Evolutionary conservation across 2,888 invertebrate species (phyloP), one percentile per base, ranked within the genome.

Genomic region (Cataglyphis livida): DNA sequence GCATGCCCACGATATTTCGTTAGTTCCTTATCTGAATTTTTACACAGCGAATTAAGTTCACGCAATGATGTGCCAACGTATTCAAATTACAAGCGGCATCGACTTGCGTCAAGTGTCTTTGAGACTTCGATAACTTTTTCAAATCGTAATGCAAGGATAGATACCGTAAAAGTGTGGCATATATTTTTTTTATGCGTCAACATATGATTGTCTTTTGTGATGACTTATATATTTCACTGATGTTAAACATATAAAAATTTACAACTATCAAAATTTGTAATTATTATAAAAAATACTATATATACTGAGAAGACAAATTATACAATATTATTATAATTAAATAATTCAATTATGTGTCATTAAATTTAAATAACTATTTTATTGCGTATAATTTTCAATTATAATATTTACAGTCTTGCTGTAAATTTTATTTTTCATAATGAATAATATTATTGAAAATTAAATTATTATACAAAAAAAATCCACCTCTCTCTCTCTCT

Each of bases 31-130:
- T 25, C 25, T 25, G 1, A 25, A 25, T 25, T 25, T 25, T 65
- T 54, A 65, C 54, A 65, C n/a, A 9, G n/a, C 25, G 12, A 65
- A 76, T 76, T 76, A 65, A 38, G 51, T n/a, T 41, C 9, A 28
- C n/a, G 66, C 57, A 21, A 41, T 57, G 41, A n/a, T 54, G 5
- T 25, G 12, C 41, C 41, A 25, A n/a, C 15, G 6, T 38, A 66
- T 66, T 76, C 54, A 15, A 76, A 28, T 28, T 41, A 28, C 57
- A 41, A 41, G 48, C 35, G 28, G 15, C 38, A 54, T 54, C 51
- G 38, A 38, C 18, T 18, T 25, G 57, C 70, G n/a, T 51, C n/a
- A 51, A 38, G 21, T 38, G 9, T 25, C 65, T 51, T 65, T 41
- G 32, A 75, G 48, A 21, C 44, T 32, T 74, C 35, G 21, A 62